Base-by-base conservation (phyloP, 2,888 invertebrate genomes). In the Sarcophaga carnaria region DNA sequence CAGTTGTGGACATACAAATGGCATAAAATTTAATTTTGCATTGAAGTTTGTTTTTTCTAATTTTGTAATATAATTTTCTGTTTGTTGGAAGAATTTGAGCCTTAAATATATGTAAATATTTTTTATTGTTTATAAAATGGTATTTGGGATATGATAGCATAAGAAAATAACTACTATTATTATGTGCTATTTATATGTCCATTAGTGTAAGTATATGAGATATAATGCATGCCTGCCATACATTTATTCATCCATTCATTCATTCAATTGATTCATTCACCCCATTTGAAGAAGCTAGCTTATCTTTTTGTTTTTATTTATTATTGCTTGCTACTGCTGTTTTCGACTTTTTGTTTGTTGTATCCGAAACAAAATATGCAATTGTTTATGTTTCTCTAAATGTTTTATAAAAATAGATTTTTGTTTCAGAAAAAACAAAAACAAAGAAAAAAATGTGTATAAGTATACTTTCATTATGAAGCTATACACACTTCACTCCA, bases 331-430 rank as follows among this genome's bases (percentile, higher is more conserved):
- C 27, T 70, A 63, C n/a, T 75, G 69, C 64, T 70, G 69, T 70
- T 67, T 60, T 37, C 60, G 27, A n/a, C 20, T 37, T 11, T 4
- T 80, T 80, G 37, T 75, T 69, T 54, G n/a, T 70, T 74, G 80
- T 63, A 78, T 78, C 62, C 72, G 80, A 86, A 82, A 75, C 69
- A 63, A 79, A 82, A 86, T 78, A 75, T 83, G 78, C 80, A 83
- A 78, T 87, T 83, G 83, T 83, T 87, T 87, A 80, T 83, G 70
- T 77, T 80, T 74, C 86, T 78, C 72, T 27, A 49, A 79, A 86
- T 85, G 20, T 69, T 77, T 80, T 86, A 88, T 86, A 88, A 89
- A 88, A 88, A 89, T 86, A 88, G 71, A 67, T 71, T 25, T 17
- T 47, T 17, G 17, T 27, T 59, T 10, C 2, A 37, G 37, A 37